Evolutionary conservation across 2,888 invertebrate species (phyloP), one percentile per base, ranked within the genome.

Genomic region (Petrophora chlorosata): DNA sequence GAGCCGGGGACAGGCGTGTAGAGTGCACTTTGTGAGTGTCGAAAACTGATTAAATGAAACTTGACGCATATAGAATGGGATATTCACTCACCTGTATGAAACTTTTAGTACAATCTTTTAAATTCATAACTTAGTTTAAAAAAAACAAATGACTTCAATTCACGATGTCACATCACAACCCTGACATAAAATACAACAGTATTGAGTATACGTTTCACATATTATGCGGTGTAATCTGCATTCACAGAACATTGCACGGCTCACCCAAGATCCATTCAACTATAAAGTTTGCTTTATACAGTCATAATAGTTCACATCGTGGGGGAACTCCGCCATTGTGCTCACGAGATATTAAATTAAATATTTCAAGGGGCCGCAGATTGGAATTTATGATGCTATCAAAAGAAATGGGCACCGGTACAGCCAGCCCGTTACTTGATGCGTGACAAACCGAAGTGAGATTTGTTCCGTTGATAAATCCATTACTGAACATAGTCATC

Each of bases 1-100:
- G 68, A 43, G 38, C 39, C 48, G 70, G n/a, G n/a, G n/a, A n/a
- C 65, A 70, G 66, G 67, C 68, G 73, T 71, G 72, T 71, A 73
- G 69, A 78, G 72, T 78, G 78, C 72, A 76, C 76, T 75, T 74
- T 72, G 68, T 68, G 66, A 73, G 64, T 71, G 65, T 73, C 57
- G 50, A 65, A 57, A 56, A 62, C 55, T 63, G 56, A 63, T 63
- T 53, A 42, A 54, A 55, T 40, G 46, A 56, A 59, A 60, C 58
- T 65, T 50, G 53, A 61, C 60, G 47, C 53, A 47, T 28, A 44
- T 49, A 15, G 44, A 19, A 14, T 45, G 14, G 17, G 9, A 13
- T 16, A 12, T 22, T 33, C 10, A 10, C 10, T 3, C 33, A 22
- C 38, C 36, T 30, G 26, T 35, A 16, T 30, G 15, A 9, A 33